Evolutionary conservation across 2,888 invertebrate species (phyloP), one percentile per base, ranked within the genome.

Genomic region (Scaptodrosophila latifasciaeformis): DNA sequence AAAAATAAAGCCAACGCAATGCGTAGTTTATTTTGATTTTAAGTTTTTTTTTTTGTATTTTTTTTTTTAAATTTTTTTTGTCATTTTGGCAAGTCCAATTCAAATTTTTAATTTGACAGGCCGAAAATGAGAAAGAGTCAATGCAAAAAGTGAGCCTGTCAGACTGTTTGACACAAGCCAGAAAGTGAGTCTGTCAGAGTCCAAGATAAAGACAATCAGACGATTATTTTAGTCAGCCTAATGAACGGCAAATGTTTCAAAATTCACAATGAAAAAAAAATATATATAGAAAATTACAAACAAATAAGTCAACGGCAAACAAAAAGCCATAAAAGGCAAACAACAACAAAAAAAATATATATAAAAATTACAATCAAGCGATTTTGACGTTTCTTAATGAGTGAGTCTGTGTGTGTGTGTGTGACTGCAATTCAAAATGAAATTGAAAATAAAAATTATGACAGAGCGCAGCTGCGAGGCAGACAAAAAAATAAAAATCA

Each of bases 61-160:
- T 62, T 34, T 24, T 30, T n/a, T 30, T 34, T 12, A 13, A 21
- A 44, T 54, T 54, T 44, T 49, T 40, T 12, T 45, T 54, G 27
- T 47, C 46, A 30, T 19, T 79, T 77, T 81, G 81, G 76, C 57
- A 76, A 81, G 65, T 70, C 62, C 67, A 66, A 65, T 52, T 68
- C 66, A 68, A 78, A 71, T 61, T n/a, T n/a, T 63, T 62, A 80
- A 80, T 80, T 80, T 71, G 76, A 75, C 80, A 37, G 31, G 30
- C 40, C 21, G 29, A 3, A 10, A n/a, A n/a, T n/a, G n/a, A n/a
- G n/a, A n/a, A n/a, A n/a, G n/a, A n/a, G n/a, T n/a, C n/a, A n/a
- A n/a, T n/a, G n/a, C n/a, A n/a, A n/a, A n/a, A n/a, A n/a, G n/a
- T n/a, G n/a, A n/a, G n/a, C n/a, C n/a, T n/a, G n/a, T n/a, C 24